A percentile compares a stretch with the other conserved stretches of the same genome.
Conservation (phyloP, 2,113 vertebrate genomes). For the Perca schrenkii region DNA sequence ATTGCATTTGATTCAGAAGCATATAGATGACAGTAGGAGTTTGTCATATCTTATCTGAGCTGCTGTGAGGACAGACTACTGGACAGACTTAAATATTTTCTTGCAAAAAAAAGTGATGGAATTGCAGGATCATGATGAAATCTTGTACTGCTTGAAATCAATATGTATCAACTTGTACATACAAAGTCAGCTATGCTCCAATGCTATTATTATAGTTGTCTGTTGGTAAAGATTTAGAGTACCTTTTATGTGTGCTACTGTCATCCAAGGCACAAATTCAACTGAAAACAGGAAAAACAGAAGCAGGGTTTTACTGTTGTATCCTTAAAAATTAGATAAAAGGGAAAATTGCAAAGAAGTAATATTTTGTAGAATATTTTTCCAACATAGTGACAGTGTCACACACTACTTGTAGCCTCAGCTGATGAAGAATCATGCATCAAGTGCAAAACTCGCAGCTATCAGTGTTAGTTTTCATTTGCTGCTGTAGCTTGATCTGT, state of each 20-base stretch:
- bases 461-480: conserved; percentile 51
- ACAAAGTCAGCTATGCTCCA: conserved; percentile 57
- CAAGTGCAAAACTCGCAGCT: conserved; percentile 64
- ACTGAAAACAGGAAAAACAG: conserved; percentile 34
- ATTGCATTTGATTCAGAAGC: conserved; percentile 77
- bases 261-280: conserved; percentile 60
- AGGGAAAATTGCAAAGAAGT: conserved; percentile 62
- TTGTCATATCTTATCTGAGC: conserved; percentile 60
- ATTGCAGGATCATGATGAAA: conserved; percentile 47
- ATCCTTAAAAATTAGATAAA: conserved; percentile 53
- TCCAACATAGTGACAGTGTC: conserved; percentile 67
- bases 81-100: conserved; percentile 50
- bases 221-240: conserved; percentile 23
- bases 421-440: conserved; percentile 76
- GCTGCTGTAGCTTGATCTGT: conserved; percentile 69
- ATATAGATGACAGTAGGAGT: conserved; percentile 56
- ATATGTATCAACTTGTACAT: conserved; percentile 61
- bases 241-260: conserved; percentile 28
- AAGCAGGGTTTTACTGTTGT: conserved; percentile 49
- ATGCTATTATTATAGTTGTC: conserved; percentile 53
- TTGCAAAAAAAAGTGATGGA: conserved; percentile 43
- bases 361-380: conserved; percentile 84
- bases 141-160: conserved; percentile 64
- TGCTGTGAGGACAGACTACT: conserved; percentile 70
- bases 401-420: conserved; percentile 68